These are phyloP conservation scores for Philhelius pedissequus DNA, from an alignment of 2,888 invertebrate genomes.

Conservation along the genomic window DNA sequence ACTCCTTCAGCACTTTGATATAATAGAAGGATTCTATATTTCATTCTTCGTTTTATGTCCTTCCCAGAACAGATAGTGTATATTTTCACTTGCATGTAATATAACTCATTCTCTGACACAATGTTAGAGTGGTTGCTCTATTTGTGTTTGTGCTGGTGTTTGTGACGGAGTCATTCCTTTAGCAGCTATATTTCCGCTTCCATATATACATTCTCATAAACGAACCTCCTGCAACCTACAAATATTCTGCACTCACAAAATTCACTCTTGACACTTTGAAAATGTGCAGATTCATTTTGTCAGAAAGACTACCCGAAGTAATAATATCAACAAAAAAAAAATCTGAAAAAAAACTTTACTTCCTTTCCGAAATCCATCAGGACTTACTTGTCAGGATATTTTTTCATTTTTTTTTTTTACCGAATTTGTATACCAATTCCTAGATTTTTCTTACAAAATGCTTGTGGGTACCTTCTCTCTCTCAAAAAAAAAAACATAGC, in stretches of 20 bases:
- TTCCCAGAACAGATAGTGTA: slow-evolving; percentile 6
- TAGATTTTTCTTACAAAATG: not conserved
- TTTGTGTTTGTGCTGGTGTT: not conserved
- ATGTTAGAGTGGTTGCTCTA: not conserved
- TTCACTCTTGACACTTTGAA: slow-evolving; percentile 47
- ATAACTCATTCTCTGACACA: slow-evolving; percentile 16
- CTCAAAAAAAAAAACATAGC: not conserved
- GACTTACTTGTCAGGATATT: not conserved
- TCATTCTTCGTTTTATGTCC: slow-evolving; percentile 13
- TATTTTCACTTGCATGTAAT: slow-evolving; percentile 8
- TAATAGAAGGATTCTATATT: slow-evolving; percentile 46
- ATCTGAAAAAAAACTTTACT: not conserved
- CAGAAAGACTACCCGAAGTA: slow-evolving; percentile 16
- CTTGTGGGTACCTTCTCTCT: not conserved
- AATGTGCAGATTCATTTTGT: slow-evolving; percentile 42
- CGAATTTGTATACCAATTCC: slow-evolving; percentile 9
- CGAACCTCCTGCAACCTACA: not conserved
- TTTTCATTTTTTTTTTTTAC: not conserved
- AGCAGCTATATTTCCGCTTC: not conserved
- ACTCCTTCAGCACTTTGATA: slow-evolving; percentile 19
- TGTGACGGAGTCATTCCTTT: not conserved
- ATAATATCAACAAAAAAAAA: not conserved
- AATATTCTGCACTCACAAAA: slow-evolving; percentile 16
- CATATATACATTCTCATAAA: not conserved
- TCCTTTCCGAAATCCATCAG: slow-evolving; percentile 1